Base-by-base conservation (phyloP, 2,888 invertebrate genomes). In the Megamerina dolium region DNA sequence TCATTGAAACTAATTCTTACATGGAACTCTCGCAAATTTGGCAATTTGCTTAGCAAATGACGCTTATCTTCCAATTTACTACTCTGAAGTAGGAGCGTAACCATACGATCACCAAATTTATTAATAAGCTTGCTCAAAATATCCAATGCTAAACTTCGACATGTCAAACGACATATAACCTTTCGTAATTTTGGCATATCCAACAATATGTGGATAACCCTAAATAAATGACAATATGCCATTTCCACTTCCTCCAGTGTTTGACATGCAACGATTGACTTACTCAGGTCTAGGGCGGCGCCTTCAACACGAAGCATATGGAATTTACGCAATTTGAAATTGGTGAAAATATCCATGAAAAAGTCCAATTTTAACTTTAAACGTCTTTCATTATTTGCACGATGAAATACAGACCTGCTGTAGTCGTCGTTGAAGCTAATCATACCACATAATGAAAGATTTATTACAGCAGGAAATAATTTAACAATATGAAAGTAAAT, bases 21-120 rank as follows among this genome's bases (percentile, higher is more conserved):
- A 37, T 59, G 53, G 23, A 60, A 32, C n/a, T 60, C 52, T n/a
- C 53, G 49, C n/a, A 61, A 43, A 2, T 45, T 33, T 10, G 35
- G 38, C 10, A 56, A 34, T 0, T 5, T 19, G 5, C 31, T 20
- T 8, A 49, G 49, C 4, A 61, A 30, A 4, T 12, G 10, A n/a
- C 37, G 18, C 16, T 60, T 27, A n/a, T 48, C 36, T 0, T 37
- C n/a, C 3, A 41, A n/a, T 4, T 43, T 43, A 12, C 61, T 50
- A 37, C 52, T 50, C 29, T 53, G 44, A 5, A 56, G 53, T 12
- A 56, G 31, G 18, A 61, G 10, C 1, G 52, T 21, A 4, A 37
- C 34, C 13, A 61, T 49, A 6, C 14, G 32, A 2, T 34, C 20
- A 0, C 52, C 50, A 0, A 30, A 19, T 2, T n/a, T 4, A 2